These are phyloP conservation scores for Andinoacara biseriatus DNA, from an alignment of 2,113 vertebrate genomes.

Conservation along the genomic window DNA sequence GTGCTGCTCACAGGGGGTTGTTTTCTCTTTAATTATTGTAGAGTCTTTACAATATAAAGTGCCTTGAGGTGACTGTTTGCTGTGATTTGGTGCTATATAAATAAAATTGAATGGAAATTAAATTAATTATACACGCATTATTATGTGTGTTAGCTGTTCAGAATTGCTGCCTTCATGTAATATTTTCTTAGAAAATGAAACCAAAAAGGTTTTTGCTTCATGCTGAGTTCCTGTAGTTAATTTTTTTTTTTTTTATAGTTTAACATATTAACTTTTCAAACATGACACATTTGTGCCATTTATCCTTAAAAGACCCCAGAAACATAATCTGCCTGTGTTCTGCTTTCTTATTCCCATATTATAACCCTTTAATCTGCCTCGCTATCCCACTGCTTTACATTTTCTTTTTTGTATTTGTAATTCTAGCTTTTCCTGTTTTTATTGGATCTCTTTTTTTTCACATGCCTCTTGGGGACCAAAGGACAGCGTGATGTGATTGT, in stretches of 20 bases:
- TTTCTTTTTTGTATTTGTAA: not conserved
- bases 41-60: too few species aligned
- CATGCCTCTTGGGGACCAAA: slow-evolving; percentile 27
- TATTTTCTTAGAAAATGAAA: not conserved
- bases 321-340: not conserved
- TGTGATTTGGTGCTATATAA: too few species aligned
- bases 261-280: not conserved
- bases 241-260: slow-evolving; percentile 11
- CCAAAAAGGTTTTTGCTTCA: not conserved
- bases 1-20: too few species aligned
- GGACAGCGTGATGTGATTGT: slow-evolving; percentile 28
- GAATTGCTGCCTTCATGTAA: not conserved
- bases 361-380: slow-evolving; percentile 18
- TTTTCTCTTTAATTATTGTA: too few species aligned
- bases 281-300: not conserved
- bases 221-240: slow-evolving; percentile 6
- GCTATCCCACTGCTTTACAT: not conserved
- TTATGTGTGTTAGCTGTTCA: not conserved
- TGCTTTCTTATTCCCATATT: slow-evolving; percentile 7
- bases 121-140: too few species aligned
- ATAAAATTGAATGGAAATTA: too few species aligned
- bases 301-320: not conserved
- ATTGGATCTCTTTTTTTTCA: slow-evolving; percentile 25
- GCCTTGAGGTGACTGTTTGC: too few species aligned
- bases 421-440: slow-evolving; percentile 14